A percentile compares a stretch with the other conserved stretches of the same genome.
Conservation (phyloP, 2,888 invertebrate species). For the Neoitamus cyanurus region DNA sequence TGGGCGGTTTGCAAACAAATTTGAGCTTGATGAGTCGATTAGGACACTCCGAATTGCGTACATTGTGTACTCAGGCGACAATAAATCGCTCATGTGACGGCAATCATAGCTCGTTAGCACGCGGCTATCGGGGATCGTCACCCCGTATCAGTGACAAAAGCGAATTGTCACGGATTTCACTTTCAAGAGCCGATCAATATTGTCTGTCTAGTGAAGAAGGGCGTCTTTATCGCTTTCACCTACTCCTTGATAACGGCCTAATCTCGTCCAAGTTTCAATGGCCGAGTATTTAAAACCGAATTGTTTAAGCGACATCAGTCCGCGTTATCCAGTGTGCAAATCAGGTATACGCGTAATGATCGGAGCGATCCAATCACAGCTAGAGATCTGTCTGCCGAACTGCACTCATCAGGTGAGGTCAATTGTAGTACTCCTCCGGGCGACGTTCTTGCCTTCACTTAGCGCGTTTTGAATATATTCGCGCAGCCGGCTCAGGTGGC, state of each 20-base stretch:
- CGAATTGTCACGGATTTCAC: not conserved
- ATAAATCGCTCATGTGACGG: not conserved
- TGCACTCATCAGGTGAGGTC: conserved; percentile 8
- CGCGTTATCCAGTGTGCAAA: not conserved
- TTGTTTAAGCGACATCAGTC: not conserved
- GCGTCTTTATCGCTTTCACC: not conserved
- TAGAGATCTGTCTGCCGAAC: not conserved
- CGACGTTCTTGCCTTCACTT: not conserved
- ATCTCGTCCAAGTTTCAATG: not conserved
- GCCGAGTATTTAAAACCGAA: not conserved
- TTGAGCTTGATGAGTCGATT: not conserved
- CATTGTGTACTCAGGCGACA: not conserved
- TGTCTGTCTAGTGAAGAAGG: not conserved
- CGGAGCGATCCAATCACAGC: not conserved
- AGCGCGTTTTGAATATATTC: not conserved
- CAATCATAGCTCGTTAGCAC: not conserved
- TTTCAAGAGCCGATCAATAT: not conserved
- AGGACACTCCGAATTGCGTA: not conserved
- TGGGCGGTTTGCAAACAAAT: not conserved
- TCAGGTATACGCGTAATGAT: not conserved
- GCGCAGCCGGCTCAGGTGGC: not conserved
- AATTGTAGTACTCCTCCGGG: not conserved
- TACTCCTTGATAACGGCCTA: not conserved
- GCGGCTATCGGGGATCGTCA: not conserved
- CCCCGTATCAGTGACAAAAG: not conserved